Evolutionary conservation across 2,113 vertebrate species (phyloP), one percentile per base, ranked within the genome.

Genomic region (Pseudorectes ferrugineus): DNA sequence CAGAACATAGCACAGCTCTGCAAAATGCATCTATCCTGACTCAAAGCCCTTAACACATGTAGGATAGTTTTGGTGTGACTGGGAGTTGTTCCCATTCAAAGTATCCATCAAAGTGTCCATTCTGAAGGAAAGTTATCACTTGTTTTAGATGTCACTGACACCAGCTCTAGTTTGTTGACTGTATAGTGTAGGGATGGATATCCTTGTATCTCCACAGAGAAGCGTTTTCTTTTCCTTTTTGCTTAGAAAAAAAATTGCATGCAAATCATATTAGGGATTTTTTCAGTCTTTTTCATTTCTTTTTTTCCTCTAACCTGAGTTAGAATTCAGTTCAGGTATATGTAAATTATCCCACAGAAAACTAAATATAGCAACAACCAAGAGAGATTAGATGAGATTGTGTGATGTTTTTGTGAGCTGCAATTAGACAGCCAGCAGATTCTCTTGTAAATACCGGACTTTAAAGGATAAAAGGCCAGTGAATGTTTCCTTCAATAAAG

Each of bases 381-480:
- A 79, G 80, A 88, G 74, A 97, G 88, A 97, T 95, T 95, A 96
- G 92, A 92, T 95, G 81, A 96, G 92, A 51, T 62, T 55, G 51
- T 80, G 62, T 78, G 86, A 95, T 93, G 94, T 88, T 97, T 96
- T 93, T 73, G 68, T 93, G 91, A 93, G 59, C 73, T 96, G 73
- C 87, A 95, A 97, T 98, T 96, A 96, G 94, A 92, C 62, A 96
- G 91, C 65, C 88, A 96, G 93, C 70, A 96, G 84, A 79, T 91
- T 94, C 92, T 83, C 91, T 95, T 97, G 88, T 95, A 97, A 97
- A 97, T 95, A 96, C 75, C 91, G 73, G 83, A 90, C 72, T 92
- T 94, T 85, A 95, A 95, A 95, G 77, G 88, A 96, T 96, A 86
- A 96, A 96, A 96, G 58, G 63, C 88, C 58, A 91, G 62, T 87